Evolutionary conservation across 2,797 vertebrate genomes (phyloP), one percentile per base, ranked within the genome.

Genomic region (Silurus aristotelis): DNA sequence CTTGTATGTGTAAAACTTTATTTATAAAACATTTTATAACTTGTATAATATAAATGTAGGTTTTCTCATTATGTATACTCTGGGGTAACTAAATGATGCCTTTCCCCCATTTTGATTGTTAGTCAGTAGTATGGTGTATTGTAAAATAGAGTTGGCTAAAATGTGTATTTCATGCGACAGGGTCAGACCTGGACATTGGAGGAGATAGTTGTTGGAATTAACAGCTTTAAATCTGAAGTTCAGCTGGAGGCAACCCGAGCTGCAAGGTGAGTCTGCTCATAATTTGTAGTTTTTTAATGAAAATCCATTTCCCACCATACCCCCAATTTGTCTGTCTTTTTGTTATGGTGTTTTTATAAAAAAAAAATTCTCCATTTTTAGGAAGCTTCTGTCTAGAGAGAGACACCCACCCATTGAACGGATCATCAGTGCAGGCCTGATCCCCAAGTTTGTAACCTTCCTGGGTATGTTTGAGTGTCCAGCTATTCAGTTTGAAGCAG

Each of bases 221-320:
- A 94, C 76, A 95, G 93, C 6, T 94, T 81, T 58, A 95, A 91
- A n/a, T 31, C 88, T 0, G 97, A 99, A 73, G 83, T 94, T 38
- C 97, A 98, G 89, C 93, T 99, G 15, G 97, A 99, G 88, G 97
- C 98, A 14, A 99, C 98, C 15, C 98, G 99, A 87, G 98, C 98
- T 90, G 97, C 98, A 85, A 95, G 98, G 98, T 99, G 94, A 48
- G 56, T 20, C 80, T 1, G 55, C 22, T 14, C 5, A 9, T 79
- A 7, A 38, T 43, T 80, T 4, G 0, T 48, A 2, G 38, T 38
- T 38, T 38, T 38, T 3, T 38, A 38, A 38, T 38, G 12, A 25
- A 17, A 70, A 63, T 1, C 70, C 10, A 10, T 27, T 8, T 64
- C 4, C 14, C 14, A 2, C 2, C 27, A 6, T 64, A 6, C 13